Conservation (phyloP, 2,797 vertebrate genomes). For the Novumbra hubbsi region DNA sequence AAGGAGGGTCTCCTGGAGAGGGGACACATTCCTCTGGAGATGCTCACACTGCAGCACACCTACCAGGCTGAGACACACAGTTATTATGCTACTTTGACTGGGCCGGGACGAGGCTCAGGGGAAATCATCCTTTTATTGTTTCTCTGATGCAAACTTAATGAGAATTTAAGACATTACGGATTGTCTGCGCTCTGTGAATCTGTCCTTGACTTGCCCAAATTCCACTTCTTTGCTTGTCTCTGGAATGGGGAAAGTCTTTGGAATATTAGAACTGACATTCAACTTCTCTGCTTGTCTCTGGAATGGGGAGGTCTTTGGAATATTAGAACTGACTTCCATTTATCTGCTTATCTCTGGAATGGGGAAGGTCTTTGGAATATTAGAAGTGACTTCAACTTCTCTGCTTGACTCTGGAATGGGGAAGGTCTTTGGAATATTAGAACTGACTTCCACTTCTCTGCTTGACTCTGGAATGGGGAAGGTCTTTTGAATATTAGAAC, state of each 20-base stretch:
- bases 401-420: too few species aligned
- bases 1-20: background rate
- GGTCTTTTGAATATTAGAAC: too few species aligned
- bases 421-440: too few species aligned
- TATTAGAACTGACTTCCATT: too few species aligned
- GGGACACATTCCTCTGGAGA: constrained; percentile 49
- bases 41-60: constrained; percentile 42
- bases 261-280: background rate
- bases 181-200: constrained; percentile 60
- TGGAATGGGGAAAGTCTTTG: background rate
- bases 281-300: too few species aligned
- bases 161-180: constrained; percentile 77
- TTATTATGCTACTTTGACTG: constrained; percentile 68
- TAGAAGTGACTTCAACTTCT: too few species aligned
- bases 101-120: constrained; percentile 58
- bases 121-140: constrained; percentile 80
- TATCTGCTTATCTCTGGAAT: too few species aligned
- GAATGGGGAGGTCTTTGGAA: too few species aligned
- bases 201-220: constrained; percentile 67
- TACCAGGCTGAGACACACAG: constrained; percentile 47
- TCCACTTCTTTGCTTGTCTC: constrained; percentile 7
- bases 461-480: background rate
- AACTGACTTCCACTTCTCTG: too few species aligned
- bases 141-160: constrained; percentile 78
- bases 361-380: too few species aligned